Evolutionary conservation across 2,888 invertebrate genomes (phyloP), one percentile per base, ranked within the genome.

Genomic region (Tineola bisselliella): DNA sequence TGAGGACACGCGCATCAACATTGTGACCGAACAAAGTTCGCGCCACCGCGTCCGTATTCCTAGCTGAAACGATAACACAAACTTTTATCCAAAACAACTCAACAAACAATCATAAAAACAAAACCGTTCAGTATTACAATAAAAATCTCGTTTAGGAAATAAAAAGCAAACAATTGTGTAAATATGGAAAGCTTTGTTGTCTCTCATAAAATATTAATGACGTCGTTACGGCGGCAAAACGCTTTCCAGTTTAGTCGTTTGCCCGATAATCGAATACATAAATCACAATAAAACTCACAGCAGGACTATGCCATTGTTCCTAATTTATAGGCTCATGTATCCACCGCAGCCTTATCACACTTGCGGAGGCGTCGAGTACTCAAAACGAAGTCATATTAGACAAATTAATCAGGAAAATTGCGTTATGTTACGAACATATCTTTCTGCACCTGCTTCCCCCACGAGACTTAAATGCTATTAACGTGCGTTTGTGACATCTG

Each of bases 201-300:
- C 64, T 63, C 65, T 69, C 70, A 68, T 72, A 66, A 73, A 76
- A 72, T 73, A 76, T 74, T 75, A 75, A 77, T 76, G 74, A 73
- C 69, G 67, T 73, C 71, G 71, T 78, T 74, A 77, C 69, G 66
- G 63, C 65, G 66, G 69, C 68, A 69, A 75, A 73, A 72, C 69
- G 73, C 65, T 75, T 72, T 70, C 71, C 70, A 73, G 73, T 77
- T 76, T 70, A 75, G 76, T 74, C 75, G 73, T 77, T 77, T 72
- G 68, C 67, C 71, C 73, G 72, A 76, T 80, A 81, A 81, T 81
- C 75, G 73, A 75, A 74, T 67, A 68, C 70, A 78, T 80, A 75
- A 78, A 79, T 83, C 75, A 80, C 75, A 78, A 77, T 77, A 74
- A 76, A 76, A 76, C 74, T 73, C 75, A 73, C 75, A 75, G 72